Conservation (phyloP, 2,888 invertebrate species). For the Rhingia rostrata region DNA sequence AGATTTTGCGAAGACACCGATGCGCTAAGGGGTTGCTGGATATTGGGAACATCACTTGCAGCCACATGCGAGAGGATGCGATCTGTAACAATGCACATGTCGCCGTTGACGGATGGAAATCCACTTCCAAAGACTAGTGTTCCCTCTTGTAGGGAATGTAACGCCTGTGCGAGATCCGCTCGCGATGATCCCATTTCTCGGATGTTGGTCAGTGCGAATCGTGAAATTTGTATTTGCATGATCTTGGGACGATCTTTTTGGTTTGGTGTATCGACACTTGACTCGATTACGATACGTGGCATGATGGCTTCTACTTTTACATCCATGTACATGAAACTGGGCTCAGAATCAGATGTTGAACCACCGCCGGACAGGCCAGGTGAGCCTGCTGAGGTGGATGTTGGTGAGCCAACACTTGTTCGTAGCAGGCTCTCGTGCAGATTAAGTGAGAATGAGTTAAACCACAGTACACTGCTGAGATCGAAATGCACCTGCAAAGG, state of each 20-base stretch:
- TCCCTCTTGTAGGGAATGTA: conserved; percentile 90
- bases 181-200: conserved; percentile 86
- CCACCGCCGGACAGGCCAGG: conserved; percentile 45
- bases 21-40: conserved; percentile 79
- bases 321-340: conserved; percentile 87
- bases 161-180: conserved; percentile 90
- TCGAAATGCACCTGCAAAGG: conserved; percentile 95
- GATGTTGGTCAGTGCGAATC: conserved; percentile 87
- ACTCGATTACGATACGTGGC: conserved; percentile 89
- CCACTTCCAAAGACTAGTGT: conserved; percentile 89
- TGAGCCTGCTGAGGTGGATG: conserved; percentile 69
- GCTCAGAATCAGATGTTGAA: conserved; percentile 76
- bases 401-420: conserved; percentile 82
- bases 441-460: conserved; percentile 95
- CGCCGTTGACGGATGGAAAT: conserved; percentile 89
- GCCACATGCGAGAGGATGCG: conserved; percentile 91
- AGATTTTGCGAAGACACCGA: conserved; percentile 80
- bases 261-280: conserved; percentile 88
- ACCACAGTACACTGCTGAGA: conserved; percentile 94
- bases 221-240: conserved; percentile 86
- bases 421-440: conserved; percentile 89
- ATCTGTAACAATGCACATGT: conserved; percentile 91
- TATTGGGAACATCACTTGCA: conserved; percentile 81
- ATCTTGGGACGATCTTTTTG: conserved; percentile 94
- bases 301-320: conserved; percentile 95